Conservation (phyloP, 2,113 vertebrate genomes). For the Otus sunia region DNA sequence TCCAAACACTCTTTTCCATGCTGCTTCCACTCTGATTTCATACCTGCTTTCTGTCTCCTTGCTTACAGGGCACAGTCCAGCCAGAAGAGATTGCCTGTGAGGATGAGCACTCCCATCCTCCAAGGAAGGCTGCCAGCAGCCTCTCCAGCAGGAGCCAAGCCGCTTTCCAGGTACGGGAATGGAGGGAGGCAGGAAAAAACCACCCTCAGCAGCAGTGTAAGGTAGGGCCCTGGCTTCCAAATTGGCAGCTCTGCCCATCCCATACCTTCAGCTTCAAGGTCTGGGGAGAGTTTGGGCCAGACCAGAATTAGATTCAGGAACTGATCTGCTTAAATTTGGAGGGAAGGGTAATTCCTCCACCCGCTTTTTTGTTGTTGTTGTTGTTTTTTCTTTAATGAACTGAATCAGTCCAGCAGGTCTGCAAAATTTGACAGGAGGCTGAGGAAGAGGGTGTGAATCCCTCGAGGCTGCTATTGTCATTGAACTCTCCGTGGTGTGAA, state of each 20-base stretch:
- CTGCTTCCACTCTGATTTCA: not conserved
- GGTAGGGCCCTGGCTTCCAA: not conserved
- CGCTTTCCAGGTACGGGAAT: not conserved
- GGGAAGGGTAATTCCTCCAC: accelerated
- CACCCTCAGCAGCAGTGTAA: not conserved
- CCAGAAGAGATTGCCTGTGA: not conserved
- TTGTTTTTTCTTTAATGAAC: not conserved
- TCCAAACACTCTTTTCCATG: not conserved
- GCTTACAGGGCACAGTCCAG: not conserved
- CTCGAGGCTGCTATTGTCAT: conserved; percentile 24
- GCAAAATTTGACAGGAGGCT: not conserved
- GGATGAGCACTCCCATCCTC: accelerated
- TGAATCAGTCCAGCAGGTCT: not conserved
- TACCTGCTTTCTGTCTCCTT: not conserved
- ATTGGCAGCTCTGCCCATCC: too few relatives aligned
- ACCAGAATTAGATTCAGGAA: not conserved
- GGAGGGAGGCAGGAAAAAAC: not conserved
- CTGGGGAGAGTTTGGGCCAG: not conserved
- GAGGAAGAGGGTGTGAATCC: conserved; percentile 49
- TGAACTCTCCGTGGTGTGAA: not conserved
- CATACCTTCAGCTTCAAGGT: not conserved
- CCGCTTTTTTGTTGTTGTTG: accelerated
- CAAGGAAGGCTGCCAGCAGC: not conserved
- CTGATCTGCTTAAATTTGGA: not conserved
- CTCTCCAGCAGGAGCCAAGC: not conserved